Percentiles rank a stretch among this genome's conserved stretches.
Conservation (phyloP, 2,888 invertebrate species). For the Chrysolina haemoptera region DNA sequence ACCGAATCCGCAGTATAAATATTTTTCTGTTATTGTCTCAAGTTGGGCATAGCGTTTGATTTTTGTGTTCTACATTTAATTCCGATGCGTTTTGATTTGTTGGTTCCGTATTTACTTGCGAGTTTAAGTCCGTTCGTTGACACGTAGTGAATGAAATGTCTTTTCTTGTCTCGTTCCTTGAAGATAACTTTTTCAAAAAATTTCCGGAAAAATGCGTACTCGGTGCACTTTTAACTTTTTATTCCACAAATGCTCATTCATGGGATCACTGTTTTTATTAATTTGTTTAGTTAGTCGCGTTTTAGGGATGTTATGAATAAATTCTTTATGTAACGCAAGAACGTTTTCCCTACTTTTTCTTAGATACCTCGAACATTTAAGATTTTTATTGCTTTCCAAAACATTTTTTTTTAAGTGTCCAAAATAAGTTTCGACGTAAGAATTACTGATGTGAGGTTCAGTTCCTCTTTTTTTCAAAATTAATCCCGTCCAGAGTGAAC, state of each 20-base stretch:
- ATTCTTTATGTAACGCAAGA: slow-evolving; percentile 2
- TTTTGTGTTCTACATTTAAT: background rate
- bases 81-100: background rate
- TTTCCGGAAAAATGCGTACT: background rate
- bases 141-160: background rate
- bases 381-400: no score
- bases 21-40: slow-evolving; percentile 4
- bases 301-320: slow-evolving; percentile 1
- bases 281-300: background rate
- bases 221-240: background rate
- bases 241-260: slow-evolving; percentile 2
- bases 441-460: no score
- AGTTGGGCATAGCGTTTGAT: background rate
- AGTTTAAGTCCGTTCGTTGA: background rate
- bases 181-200: background rate
- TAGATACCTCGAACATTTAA: no score
- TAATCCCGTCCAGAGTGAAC: no score
- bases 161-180: background rate
- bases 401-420: no score
- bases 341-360: background rate
- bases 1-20: no score
- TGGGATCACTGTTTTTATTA: background rate
- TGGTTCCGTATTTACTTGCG: slow-evolving; percentile 3
- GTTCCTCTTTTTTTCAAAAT: no score
- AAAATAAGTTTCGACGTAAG: no score